A percentile compares a stretch with the other conserved stretches of the same genome.
These are phyloP conservation scores for Tachysurus vachellii DNA, from an alignment of 2,113 vertebrate genomes.

Conservation along the genomic window DNA sequence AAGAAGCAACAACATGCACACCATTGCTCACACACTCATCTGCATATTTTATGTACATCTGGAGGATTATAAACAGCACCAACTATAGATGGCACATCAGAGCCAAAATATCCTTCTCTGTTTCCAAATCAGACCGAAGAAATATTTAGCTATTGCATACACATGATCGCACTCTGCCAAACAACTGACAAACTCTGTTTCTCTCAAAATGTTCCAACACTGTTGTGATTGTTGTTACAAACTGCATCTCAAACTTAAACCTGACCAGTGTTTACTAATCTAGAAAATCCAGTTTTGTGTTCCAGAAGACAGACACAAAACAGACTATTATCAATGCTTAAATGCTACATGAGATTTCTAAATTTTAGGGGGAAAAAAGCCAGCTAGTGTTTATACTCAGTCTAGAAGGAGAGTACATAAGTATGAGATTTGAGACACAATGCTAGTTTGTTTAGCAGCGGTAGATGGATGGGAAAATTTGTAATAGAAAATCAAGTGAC, in stretches of 20 bases:
- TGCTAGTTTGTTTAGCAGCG: background rate
- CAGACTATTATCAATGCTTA: background rate
- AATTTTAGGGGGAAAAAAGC: no score
- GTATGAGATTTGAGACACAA: background rate
- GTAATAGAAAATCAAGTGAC: background rate
- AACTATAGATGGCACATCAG: background rate
- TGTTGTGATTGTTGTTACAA: background rate
- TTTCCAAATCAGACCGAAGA: background rate
- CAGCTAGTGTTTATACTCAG: background rate
- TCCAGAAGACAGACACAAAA: background rate
- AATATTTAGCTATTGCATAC: background rate
- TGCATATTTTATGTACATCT: background rate
- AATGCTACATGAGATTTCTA: background rate
- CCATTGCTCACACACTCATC: background rate
- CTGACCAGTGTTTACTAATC: background rate
- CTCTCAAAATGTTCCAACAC: background rate
- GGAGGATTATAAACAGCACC: background rate
- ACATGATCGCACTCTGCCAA: background rate
- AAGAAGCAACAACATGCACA: background rate
- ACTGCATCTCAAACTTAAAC: background rate
- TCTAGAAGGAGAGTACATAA: background rate
- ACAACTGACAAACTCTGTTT: background rate
- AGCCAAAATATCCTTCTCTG: background rate
- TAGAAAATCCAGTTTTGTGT: background rate
- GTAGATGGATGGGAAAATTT: background rate